Percentiles rank a stretch among this genome's conserved stretches.
Conservation (phyloP, 1,140 invertebrate genomes). For the Sminthurinus signatus region DNA sequence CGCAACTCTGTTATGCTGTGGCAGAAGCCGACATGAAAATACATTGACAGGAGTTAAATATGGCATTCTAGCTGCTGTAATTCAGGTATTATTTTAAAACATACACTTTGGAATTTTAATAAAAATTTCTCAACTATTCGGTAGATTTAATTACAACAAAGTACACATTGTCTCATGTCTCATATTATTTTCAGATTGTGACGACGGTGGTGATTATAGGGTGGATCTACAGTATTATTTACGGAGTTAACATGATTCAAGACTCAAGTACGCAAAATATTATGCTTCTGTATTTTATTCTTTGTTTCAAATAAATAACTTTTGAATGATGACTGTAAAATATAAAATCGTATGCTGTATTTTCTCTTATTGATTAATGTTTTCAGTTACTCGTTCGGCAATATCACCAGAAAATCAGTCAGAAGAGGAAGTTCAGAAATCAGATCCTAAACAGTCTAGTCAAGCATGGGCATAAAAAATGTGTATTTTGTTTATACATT, state of each 20-base stretch:
- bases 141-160: too few species aligned
- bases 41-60: conserved; percentile 46
- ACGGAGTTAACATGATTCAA: conserved; percentile 52
- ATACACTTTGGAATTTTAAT: too few species aligned
- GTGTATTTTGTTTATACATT: background rate
- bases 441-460: conserved; percentile 10
- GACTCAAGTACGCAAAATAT: conserved; percentile 46
- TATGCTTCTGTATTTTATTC: background rate
- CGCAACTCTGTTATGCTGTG: conserved; percentile 49
- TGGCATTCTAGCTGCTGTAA: conserved; percentile 46
- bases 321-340: background rate
- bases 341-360: background rate
- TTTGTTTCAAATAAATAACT: background rate
- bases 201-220: conserved; percentile 50
- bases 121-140: too few species aligned
- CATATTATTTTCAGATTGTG: conserved; percentile 45
- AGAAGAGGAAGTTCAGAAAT: conserved; percentile 1
- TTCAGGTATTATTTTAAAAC: conserved; percentile 17
- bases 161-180: too few species aligned
- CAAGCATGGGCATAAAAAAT: conserved; percentile 8
- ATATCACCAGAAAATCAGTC: conserved; percentile 15
- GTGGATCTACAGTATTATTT: conserved; percentile 53
- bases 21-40: conserved; percentile 46
- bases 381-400: conserved; percentile 29
- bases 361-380: conserved; percentile 2